Evolutionary conservation across 2,888 invertebrate species (phyloP), one percentile per base, ranked within the genome.

Genomic region (Heliconius cydno): DNA sequence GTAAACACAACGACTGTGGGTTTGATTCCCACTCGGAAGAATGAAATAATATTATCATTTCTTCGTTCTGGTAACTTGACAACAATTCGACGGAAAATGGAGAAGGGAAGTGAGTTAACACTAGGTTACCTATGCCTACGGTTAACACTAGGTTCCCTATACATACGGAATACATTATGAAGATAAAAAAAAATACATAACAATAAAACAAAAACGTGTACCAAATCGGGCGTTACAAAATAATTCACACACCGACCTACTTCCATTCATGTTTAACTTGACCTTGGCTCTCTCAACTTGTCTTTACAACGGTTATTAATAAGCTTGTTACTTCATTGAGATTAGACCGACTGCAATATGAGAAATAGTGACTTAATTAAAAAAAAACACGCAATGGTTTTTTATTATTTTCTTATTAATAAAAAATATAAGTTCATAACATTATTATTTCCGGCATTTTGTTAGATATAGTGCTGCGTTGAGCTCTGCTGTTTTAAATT

Each of bases 221-320:
- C 41, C 70, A 57, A 77, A 78, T 76, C 52, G 78, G 60, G 65
- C 76, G 73, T 81, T 83, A 83, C 82, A 80, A 82, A 82, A 82
- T 76, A 78, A 77, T 75, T 75, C 60, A 76, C 81, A 84, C 38
- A 46, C 65, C 82, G 84, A 84, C 83, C 81, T 76, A 84, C 84
- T 84, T 84, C 82, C 80, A 74, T 80, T 80, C 82, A 82, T 65
- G 79, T 72, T 81, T 75, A 78, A 81, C 80, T 81, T 81, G 84
- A 83, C 84, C 83, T 81, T 84, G 82, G 28, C 30, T 79, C 71
- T 77, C 66, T 73, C 74, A 72, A 79, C 77, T 78, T 66, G 71
- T 66, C 68, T 71, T 76, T 57, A 70, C 34, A 60, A 13, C 73
- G 34, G n/a, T 60, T 34, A 73, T 60, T 73, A 73, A 73, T 73